These are phyloP conservation scores for Rhynchotus rufescens DNA, from an alignment of 2,797 vertebrate species.

Conservation along the genomic window DNA sequence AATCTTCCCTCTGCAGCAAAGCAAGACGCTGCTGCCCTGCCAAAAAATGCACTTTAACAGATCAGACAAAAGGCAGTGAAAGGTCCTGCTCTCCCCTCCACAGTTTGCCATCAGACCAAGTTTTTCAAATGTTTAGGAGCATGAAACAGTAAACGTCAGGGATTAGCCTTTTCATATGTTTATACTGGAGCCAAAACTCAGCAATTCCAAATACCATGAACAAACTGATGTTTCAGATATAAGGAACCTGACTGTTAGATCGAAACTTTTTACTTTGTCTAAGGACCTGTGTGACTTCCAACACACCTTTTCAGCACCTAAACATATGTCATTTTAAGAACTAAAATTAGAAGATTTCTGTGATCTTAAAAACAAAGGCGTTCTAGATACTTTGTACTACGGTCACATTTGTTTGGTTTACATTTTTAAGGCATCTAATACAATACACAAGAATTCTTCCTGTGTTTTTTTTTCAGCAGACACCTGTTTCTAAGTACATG, in stretches of 20 bases:
- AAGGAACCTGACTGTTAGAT: background rate
- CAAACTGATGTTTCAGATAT: background rate
- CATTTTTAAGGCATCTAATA: background rate
- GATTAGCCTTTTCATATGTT: background rate
- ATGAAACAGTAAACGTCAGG: background rate
- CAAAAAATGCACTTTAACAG: background rate
- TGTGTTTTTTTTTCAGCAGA: background rate
- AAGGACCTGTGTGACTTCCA: background rate
- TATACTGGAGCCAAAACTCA: background rate
- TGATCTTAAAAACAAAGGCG: background rate
- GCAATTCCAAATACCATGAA: background rate
- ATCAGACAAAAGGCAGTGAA: background rate
- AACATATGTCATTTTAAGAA: background rate
- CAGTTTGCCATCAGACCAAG: background rate
- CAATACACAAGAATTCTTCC: background rate
- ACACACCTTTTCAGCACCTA: background rate
- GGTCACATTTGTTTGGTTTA: background rate
- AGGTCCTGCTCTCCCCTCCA: rapidly evolving
- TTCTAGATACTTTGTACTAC: background rate
- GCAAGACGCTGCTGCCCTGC: background rate
- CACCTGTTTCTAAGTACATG: background rate
- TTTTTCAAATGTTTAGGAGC: background rate
- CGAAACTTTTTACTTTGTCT: background rate
- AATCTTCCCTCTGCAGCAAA: background rate
- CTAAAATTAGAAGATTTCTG: background rate